Evolutionary conservation across 2,113 vertebrate genomes (phyloP).

Genomic region (Ictidomys tridecemlineatus): DNA sequence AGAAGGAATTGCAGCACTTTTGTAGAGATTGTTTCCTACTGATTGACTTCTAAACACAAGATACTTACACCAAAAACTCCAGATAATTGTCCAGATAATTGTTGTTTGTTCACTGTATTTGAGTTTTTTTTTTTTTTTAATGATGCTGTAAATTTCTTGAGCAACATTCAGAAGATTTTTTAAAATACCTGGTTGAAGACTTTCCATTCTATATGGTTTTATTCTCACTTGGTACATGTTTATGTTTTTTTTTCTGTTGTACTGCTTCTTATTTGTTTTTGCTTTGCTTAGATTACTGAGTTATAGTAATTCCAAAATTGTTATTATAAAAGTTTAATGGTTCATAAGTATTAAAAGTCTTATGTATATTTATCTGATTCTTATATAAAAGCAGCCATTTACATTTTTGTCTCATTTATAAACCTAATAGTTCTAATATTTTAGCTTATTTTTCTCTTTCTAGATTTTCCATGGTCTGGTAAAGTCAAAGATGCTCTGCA

Average conservation of each 20-base stretch:
- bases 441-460: slow-evolving; percentile 36
- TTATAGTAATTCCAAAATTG: slow-evolving; percentile 35
- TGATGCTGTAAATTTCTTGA: neutral
- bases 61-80: neutral
- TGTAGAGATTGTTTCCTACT: neutral
- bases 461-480: slow-evolving; percentile 96
- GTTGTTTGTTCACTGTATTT: slow-evolving; percentile 41
- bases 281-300: neutral
- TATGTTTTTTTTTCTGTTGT: slow-evolving; percentile 11
- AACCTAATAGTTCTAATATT: neutral
- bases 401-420: neutral
- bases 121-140: neutral
- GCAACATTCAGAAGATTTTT: neutral
- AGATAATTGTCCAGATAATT: neutral
- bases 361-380: neutral
- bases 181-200: neutral
- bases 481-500: slow-evolving; percentile 89
- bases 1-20: slow-evolving; percentile 8
- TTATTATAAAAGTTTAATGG: neutral
- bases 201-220: neutral
- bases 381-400: neutral
- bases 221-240: neutral
- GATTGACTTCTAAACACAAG: neutral
- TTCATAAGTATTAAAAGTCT: neutral
- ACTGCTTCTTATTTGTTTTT: slow-evolving; percentile 17